Evolutionary conservation across 2,113 vertebrate species (phyloP), one percentile per base, ranked within the genome.

Genomic region (Urocitellus parryii): DNA sequence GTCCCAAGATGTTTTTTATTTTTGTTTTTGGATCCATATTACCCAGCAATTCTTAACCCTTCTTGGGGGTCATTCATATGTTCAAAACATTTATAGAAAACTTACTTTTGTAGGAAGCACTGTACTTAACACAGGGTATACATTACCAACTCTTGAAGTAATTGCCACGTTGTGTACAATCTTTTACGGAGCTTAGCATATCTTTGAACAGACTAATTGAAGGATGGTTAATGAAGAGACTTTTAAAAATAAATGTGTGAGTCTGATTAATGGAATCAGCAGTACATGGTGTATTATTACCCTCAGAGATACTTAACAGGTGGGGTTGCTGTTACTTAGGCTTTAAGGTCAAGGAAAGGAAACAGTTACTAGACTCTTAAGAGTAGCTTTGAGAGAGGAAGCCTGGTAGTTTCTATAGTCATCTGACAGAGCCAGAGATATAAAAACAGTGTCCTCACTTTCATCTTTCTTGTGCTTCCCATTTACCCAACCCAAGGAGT

Each of bases 391-490:
- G 87, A 58, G 37, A 89, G 48, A 90, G 51, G 68, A 6, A 85
- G 10, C 68, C n/a, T 93, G 78, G 32, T 45, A 39, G 81, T 5
- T 39, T 56, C 39, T 87, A 48, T 10, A 42, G 72, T 80, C 74
- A 82, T 27, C 34, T 90, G 85, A 29, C 42, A 90, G 13, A 58
- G 12, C 58, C 76, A 73, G 67, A 74, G 48, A n/a, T 94, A 68
- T 84, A 70, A 88, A 80, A 96, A 76, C 27, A 72, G 56, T 78
- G 70, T 25, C 45, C 32, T 93, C 29, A 37, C n/a, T 95, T 90
- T 91, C 34, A 48, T 82, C 61, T 56, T 88, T 5, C 34, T 65
- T 93, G 22, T 88, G 53, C 16, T 12, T 83, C 7, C n/a, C 9
- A 25, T 58, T 53, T 63, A 63, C 32, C 14, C 32, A 94, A 87